Conservation (phyloP, 1,140 invertebrate genomes). For the Belonocnema kinseyi region DNA sequence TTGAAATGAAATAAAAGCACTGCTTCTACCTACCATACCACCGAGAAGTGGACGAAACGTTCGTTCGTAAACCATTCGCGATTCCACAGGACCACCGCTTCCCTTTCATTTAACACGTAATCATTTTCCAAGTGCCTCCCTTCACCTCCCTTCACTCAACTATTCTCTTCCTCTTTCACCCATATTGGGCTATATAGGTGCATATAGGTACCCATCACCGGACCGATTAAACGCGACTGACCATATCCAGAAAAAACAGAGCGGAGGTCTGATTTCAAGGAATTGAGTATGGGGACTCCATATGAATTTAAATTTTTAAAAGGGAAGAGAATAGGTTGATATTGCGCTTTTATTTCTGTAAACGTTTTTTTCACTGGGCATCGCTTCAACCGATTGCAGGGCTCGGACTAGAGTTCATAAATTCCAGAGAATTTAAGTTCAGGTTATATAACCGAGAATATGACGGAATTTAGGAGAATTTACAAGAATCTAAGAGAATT, state of each 20-base stretch:
- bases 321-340: not conserved
- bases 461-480: too few species aligned
- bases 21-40: constrained; percentile 47
- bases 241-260: constrained; percentile 45
- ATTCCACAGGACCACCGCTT: constrained; percentile 59
- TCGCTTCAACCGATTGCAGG: too few species aligned
- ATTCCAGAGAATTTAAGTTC: too few species aligned
- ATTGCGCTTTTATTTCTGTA: too few species aligned
- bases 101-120: constrained; percentile 72
- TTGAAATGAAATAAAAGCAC: constrained; percentile 76
- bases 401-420: too few species aligned
- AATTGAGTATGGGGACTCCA: not conserved
- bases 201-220: constrained; percentile 34
- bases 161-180: not conserved
- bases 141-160: constrained; percentile 9
- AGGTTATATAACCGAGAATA: too few species aligned
- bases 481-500: too few species aligned
- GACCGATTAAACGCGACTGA: constrained; percentile 49
- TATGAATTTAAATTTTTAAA: not conserved
- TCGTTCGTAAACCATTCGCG: constrained; percentile 59
- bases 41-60: constrained; percentile 60
- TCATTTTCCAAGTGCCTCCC: constrained; percentile 66
- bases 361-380: too few species aligned
- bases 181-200: not conserved
- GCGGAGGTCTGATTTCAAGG: constrained; percentile 2